Evolutionary conservation across 2,797 vertebrate genomes (phyloP).

Genomic region (Chrosomus eos): DNA sequence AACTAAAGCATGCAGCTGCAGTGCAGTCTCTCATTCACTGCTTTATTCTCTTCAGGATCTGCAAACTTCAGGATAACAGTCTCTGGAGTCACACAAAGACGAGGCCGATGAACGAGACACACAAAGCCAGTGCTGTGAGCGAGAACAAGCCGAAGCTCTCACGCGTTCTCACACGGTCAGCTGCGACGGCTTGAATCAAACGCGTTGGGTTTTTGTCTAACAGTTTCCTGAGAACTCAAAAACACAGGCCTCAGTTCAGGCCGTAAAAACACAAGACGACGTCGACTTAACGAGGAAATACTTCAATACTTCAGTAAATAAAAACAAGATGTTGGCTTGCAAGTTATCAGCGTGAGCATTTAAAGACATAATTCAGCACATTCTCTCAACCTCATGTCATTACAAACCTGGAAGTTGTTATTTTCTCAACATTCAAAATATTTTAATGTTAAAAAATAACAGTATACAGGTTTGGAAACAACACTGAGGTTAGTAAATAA

Average conservation of each 20-base stretch:
- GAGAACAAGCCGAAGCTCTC: constrained; percentile 77
- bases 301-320: constrained; percentile 27
- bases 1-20: constrained; percentile 48
- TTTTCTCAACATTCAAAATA: background rate
- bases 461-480: background rate
- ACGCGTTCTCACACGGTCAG: constrained; percentile 72
- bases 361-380: background rate
- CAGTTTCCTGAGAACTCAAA: background rate
- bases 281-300: background rate
- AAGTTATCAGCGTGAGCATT: background rate
- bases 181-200: constrained; percentile 63
- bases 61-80: constrained; percentile 72
- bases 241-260: constrained; percentile 12
- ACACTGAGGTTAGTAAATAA: background rate
- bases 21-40: constrained; percentile 55
- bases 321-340: constrained; percentile 30
- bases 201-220: constrained; percentile 33
- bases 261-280: background rate
- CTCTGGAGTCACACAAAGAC: constrained; percentile 77
- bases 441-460: background rate
- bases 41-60: constrained; percentile 72
- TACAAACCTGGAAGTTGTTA: background rate
- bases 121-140: constrained; percentile 78
- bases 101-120: constrained; percentile 75
- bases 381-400: background rate